phyloP scores from a whole-genome alignment of 2,888 invertebrate genomes.

The Chromoteleia sp. region DNA sequence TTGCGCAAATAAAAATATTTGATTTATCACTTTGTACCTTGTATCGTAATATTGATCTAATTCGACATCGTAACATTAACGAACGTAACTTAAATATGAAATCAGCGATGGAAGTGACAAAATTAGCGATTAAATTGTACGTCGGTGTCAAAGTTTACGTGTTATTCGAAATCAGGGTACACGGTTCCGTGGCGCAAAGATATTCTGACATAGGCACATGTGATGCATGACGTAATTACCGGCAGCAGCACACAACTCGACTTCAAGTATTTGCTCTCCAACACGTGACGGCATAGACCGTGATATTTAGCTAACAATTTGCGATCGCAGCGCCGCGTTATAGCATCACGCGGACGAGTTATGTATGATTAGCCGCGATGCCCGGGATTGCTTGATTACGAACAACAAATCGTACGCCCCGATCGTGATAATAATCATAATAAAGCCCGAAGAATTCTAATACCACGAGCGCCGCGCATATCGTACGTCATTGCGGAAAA shows the following conservation, averaged over 20 bases:
- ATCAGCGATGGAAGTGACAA: constrained; percentile 47
- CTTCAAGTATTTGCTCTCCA: constrained; percentile 68
- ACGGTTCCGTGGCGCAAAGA: constrained; percentile 50
- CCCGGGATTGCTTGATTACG: constrained; percentile 44
- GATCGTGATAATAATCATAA: constrained; percentile 45
- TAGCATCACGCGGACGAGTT: constrained; percentile 45
- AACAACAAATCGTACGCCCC: constrained; percentile 25
- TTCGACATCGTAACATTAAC: too few relatives aligned
- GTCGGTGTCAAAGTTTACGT: constrained; percentile 60
- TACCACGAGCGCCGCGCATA: constrained; percentile 21
- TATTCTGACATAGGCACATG: constrained; percentile 63
- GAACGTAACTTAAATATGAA: constrained; percentile 17
- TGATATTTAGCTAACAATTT: constrained; percentile 68
- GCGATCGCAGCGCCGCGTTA: constrained; percentile 37
- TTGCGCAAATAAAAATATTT: too few relatives aligned
- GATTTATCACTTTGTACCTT: too few relatives aligned
- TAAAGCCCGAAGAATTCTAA: constrained; percentile 42
- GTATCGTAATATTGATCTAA: too few relatives aligned
- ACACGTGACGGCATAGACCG: constrained; percentile 57
- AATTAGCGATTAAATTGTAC: constrained; percentile 60
- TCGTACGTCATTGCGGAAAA: constrained; percentile 41
- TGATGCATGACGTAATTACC: constrained; percentile 68
- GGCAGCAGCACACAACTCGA: constrained; percentile 61
- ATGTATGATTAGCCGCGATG: constrained; percentile 52
- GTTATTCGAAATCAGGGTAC: constrained; percentile 60